A percentile compares a stretch with the other conserved stretches of the same genome.
Evolutionary conservation across 2,113 vertebrate species (phyloP).

Genomic region (Rhineura floridana): DNA sequence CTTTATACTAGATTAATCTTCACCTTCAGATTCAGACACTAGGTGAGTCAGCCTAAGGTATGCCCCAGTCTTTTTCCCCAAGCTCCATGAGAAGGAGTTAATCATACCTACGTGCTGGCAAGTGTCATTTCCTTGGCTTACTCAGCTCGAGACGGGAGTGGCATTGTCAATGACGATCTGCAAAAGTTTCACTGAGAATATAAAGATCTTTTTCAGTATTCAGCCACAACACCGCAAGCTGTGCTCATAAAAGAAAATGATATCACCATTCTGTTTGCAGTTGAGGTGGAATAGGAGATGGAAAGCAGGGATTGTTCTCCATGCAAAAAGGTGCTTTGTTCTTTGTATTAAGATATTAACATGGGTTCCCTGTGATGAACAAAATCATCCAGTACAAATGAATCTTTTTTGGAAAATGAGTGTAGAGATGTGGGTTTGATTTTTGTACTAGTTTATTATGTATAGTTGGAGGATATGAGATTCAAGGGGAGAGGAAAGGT

Average conservation of each 20-base stretch:
- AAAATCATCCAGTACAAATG: not conserved
- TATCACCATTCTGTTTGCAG: not conserved
- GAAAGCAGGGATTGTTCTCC: not conserved
- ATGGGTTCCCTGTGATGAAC: not conserved
- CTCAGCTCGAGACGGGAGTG: conserved; percentile 33
- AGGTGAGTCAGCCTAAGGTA: not conserved
- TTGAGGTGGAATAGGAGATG: not conserved
- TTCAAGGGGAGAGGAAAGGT: not conserved
- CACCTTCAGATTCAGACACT: not conserved
- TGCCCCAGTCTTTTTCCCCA: not conserved
- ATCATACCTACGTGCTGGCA: conserved; percentile 39
- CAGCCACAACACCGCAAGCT: rapidly evolving
- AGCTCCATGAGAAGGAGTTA: conserved; percentile 22
- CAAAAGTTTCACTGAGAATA: conserved; percentile 21
- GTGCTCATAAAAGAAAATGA: rapidly evolving
- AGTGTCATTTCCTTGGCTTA: conserved; percentile 23
- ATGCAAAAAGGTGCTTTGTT: not conserved
- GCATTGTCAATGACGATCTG: not conserved
- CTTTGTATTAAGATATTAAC: not conserved
- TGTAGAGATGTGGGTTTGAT: not conserved
- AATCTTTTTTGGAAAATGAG: not conserved
- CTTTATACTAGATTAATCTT: not conserved
- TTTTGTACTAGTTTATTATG: not conserved
- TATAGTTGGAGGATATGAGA: not conserved
- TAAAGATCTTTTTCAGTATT: not conserved